Evolutionary conservation across 2,113 vertebrate genomes (phyloP), one percentile per base, ranked within the genome.

Genomic region (Zosterops lateralis): DNA sequence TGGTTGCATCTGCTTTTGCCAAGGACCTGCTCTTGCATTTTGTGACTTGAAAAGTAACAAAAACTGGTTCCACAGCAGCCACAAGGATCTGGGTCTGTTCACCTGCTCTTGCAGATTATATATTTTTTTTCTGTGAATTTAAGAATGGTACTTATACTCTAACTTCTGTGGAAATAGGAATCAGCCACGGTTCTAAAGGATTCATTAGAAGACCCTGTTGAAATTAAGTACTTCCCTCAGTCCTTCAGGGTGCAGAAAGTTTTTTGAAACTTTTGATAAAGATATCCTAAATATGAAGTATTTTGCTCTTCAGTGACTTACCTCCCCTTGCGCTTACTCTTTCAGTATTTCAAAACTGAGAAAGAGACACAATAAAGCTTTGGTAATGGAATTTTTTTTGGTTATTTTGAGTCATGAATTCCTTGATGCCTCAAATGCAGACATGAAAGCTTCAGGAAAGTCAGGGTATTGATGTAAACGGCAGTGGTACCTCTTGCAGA

Each of bases 31-130:
- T 76, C 31, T 17, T 76, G 40, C 3, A 14, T 73, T 31, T 48
- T 89, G 17, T 53, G 21, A 18, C 58, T 64, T 34, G 32, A 15
- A n/a, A 44, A 74, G 48, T 62, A 44, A 7, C 14, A 4, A 26
- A 48, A 34, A 2, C 38, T 67, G 44, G 3, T 44, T 84, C 61
- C 42, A 42, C 29, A 34, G 70, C 17, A 42, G 44, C 7, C 7
- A 12, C 0, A 0, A 11, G 16, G 9, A 10, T 57, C 20, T 47
- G 22, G 9, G 12, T 57, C 20, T 47, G 22, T 32, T 66, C 66
- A 42, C 32, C 19, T 57, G 14, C 50, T 86, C 18, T 5, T 16
- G 8, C 16, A 40, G 50, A 3, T 48, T 4, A 1, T 15, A 4
- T 9, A 38, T 38, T 34, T 28, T 42, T 51, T 29, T 31, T 6